Base-by-base conservation (phyloP, 30 jellyfish, hydroid and myxozoan species). In the Calvadosia cruxmelitensis region DNA sequence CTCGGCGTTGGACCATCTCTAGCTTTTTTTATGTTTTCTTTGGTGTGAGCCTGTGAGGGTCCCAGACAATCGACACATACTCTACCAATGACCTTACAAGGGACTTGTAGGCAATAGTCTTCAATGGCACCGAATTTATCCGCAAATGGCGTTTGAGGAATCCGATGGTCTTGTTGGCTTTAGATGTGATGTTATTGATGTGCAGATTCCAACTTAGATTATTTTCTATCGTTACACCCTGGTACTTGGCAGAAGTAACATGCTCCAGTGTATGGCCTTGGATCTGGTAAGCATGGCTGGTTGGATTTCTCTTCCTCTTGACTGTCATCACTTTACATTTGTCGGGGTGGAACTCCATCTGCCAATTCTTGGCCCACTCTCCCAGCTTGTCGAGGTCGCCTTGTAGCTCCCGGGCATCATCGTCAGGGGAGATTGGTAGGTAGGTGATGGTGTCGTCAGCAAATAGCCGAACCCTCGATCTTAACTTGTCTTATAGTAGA, bases 321-420 rank as follows among this genome's bases (percentile, higher is more conserved):
- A 53, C 32, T 5, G 28, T 33, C 67, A 73, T 75, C 2, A 73
- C 78, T 34, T 31, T 31, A 34, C 83, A 53, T 52, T 53, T 73
- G 25, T 73, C 82, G 12, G 76, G 83, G 68, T 73, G 78, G 77
- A 73, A 73, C 75, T 57, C 76, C 78, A 73, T 53, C 35, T 36
- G 50, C 76, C 68, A 73, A 29, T 34, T 73, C 53, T 31, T 34
- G 26, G 32, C 83, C 78, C 83, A 73, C 29, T 57, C 34, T 1
- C 0, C 77, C 34, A 52, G 50, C 10, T 53, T 63, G 64, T 33
- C 77, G 33, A 73, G 77, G 35, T 62, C 77, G 12, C 32, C 33
- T 34, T 53, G 83, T 63, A 73, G 27, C 30, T 62, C 68, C 33
- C 35, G 16, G 24, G 78, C 67, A 61, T 73, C 83, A 31, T 33